Evolutionary conservation across 1,140 invertebrate genomes (phyloP), one percentile per base, ranked within the genome.

Genomic region (Tyrophagus putrescentiae): DNA sequence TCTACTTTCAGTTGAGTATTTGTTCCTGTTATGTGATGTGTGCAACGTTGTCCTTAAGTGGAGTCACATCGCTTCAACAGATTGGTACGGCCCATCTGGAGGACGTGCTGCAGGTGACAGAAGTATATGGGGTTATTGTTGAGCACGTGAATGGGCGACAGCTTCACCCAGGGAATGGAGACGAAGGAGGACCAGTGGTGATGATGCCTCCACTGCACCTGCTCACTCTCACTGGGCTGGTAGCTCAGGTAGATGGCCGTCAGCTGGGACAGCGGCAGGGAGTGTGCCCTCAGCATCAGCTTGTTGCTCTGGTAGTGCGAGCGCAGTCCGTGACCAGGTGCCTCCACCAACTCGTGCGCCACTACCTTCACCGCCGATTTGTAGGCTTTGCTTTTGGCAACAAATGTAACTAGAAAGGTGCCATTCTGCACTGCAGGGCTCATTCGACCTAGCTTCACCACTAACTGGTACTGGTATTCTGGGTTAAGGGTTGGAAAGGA

Each of bases 401-500:
- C 45, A 13, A 54, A 34, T 1, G 52, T 32, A 9, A 54, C 52
- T 3, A 53, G 28, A 4, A 53, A 7, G 16, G 50, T 54, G 27
- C 52, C 52, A 16, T 27, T 54, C 9, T 54, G 7, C 5, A 6
- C 13, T 16, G 13, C n/a, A 1, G 52, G 52, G 11, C n/a, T 31
- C 9, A 54, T 21, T 31, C 21, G 7, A 18, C 52, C 52, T 3
- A 54, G 39, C 39, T 54, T 54, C 13, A 54, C 25, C 3, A 54
- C 25, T 16, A 54, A 31, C 39, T 54, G 52, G 27, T 54, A 54
- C 39, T 54, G 52, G 25, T 32, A 54, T 33, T 54, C 45, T 48
- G 18, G 21, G 31, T 25, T 25, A 13, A 48, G 45, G 21, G 31
- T 48, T 48, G 6, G n/a, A n/a, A n/a, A n/a, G n/a, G n/a, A 48